Base-by-base conservation (phyloP, 2,113 vertebrate genomes). In the Equus quagga region DNA sequence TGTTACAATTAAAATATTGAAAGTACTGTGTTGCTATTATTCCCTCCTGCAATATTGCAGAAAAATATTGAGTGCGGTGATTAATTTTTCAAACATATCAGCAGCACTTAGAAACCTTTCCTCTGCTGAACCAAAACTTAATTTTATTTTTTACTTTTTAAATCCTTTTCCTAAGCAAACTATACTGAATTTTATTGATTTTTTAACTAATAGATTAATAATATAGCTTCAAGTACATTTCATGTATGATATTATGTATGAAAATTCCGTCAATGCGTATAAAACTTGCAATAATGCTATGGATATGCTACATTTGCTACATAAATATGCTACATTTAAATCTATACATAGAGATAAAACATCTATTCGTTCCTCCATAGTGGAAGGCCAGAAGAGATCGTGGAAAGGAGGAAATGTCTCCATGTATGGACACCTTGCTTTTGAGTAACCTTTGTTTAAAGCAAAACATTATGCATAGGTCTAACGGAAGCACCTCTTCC, bases 61-160 rank as follows among this genome's bases (percentile, higher is more conserved):
- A 93, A 97, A 89, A 87, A 56, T 70, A 60, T 13, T 83, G 24
- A 95, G 5, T 82, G 49, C 11, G 54, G 10, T 82, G 19, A 92
- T 79, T 60, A 65, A 62, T 96, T 96, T 96, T 75, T 28, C 54
- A 97, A 92, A 84, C 23, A 19, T 88, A 79, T 65, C 17, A 75
- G 21, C 19, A 54, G 36, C 0, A 67, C 17, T 92, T 80, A 72
- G 17, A 10, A 3, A 62, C 3, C 7, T 72, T 92, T 78, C 9
- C 15, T 95, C 36, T 94, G 31, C 3, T 76, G 18, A 79, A 90
- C 60, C 83, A 83, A 92, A 94, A 62, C 19, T 91, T 73, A 60
- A 81, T 67, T 69, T 46, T 56, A 28, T 58, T 88, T 81, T 95
- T 54, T 33, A 46, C 31, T 51, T 69, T 91, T 60, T 36, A 80